Conservation (phyloP, 2,797 vertebrate genomes). For the Enteromius fasciolatus region DNA sequence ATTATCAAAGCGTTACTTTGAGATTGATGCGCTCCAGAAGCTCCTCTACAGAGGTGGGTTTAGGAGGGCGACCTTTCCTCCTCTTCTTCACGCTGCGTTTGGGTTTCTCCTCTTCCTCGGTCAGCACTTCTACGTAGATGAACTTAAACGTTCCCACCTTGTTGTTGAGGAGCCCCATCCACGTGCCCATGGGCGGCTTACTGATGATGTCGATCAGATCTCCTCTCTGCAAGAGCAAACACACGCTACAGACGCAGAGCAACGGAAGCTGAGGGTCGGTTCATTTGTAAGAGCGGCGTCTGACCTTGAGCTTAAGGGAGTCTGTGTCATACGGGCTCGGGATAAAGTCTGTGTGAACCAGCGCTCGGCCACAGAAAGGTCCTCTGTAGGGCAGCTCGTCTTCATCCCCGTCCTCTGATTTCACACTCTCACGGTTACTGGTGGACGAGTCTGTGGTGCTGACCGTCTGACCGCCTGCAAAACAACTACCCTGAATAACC, state of each 20-base stretch:
- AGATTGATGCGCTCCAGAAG: slow-evolving; percentile 94
- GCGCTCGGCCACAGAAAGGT: slow-evolving; percentile 93
- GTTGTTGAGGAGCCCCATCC: slow-evolving; percentile 98
- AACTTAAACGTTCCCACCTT: slow-evolving; percentile 99
- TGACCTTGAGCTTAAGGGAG: slow-evolving; percentile 96
- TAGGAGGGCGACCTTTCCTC: slow-evolving; percentile 89
- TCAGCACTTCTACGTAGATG: slow-evolving; percentile 96
- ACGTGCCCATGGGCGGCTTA: slow-evolving; percentile 98
- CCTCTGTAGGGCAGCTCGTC: slow-evolving; percentile 95
- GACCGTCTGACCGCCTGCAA: slow-evolving; percentile 93
- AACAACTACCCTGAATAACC: neutral
- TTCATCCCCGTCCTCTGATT: slow-evolving; percentile 97
- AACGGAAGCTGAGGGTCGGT: neutral
- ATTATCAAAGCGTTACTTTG: slow-evolving; percentile 71
- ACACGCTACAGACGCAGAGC: neutral
- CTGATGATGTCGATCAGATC: slow-evolving; percentile 99
- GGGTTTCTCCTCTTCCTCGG: slow-evolving; percentile 93
- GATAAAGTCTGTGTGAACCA: slow-evolving; percentile 97
- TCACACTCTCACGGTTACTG: slow-evolving; percentile 97
- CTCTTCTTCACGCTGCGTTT: slow-evolving; percentile 88
- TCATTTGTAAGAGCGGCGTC: neutral
- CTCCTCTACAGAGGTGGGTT: slow-evolving; percentile 95
- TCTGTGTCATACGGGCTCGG: slow-evolving; percentile 97
- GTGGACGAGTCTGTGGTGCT: slow-evolving; percentile 98
- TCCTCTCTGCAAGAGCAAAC: slow-evolving; percentile 80